Evolutionary conservation across 1,140 invertebrate species (phyloP).

Genomic region (Magallana angulata): DNA sequence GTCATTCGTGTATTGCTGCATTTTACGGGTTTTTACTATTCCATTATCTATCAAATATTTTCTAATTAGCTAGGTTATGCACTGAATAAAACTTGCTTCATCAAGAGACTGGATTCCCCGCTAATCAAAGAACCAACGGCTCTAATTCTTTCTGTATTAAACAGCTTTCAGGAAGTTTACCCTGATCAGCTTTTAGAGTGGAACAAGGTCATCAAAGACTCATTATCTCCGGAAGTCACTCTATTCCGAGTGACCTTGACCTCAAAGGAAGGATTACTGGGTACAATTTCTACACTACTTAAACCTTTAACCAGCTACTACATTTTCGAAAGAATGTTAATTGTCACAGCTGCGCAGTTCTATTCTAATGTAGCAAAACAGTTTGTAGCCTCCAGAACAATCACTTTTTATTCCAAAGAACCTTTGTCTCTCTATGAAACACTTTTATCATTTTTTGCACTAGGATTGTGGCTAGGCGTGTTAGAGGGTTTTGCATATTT

Average conservation of each 20-base stretch:
- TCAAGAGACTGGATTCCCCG: neutral
- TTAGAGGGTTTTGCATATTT: neutral
- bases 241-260: slow-evolving; percentile 2
- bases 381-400: slow-evolving; percentile 1
- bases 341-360: slow-evolving; percentile 13
- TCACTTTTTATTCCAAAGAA: neutral
- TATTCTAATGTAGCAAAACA: neutral
- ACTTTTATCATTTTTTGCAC: neutral
- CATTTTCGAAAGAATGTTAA: slow-evolving; percentile 14
- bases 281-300: neutral
- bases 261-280: neutral
- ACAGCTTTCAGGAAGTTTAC: neutral
- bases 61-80: neutral
- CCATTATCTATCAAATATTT: neutral
- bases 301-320: neutral
- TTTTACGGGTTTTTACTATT: neutral
- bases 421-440: too few relatives aligned
- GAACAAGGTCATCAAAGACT: neutral
- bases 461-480: neutral
- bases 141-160: neutral
- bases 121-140: neutral
- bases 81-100: neutral
- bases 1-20: too few relatives aligned
- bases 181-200: neutral
- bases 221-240: neutral